These are phyloP conservation scores for Colius striatus DNA, from an alignment of 2,113 vertebrate species.

Conservation along the genomic window DNA sequence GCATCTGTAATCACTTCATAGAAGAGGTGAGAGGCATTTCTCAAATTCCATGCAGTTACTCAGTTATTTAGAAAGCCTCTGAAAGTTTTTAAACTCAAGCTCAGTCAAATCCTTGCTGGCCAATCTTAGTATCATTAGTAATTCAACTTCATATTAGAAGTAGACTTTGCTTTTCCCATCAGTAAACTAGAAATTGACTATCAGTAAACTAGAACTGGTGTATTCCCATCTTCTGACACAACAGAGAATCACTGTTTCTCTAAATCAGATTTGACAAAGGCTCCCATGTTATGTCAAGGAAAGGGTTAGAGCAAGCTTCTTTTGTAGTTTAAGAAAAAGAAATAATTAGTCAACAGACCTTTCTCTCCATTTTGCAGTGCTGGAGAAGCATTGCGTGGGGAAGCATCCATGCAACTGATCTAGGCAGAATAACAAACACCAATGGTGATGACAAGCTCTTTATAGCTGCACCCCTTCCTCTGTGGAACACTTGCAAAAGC, in stretches of 20 bases:
- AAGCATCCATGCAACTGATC: slow-evolving; percentile 88
- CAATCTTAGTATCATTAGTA: not conserved
- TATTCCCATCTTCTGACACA: not conserved
- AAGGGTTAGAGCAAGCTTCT: not conserved
- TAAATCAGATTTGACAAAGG: not conserved
- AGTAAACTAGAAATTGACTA: not conserved
- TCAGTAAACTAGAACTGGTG: not conserved
- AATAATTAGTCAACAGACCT: slow-evolving; percentile 77
- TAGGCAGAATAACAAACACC: slow-evolving; percentile 57
- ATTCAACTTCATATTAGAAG: not conserved
- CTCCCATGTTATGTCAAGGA: not conserved
- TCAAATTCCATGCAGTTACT: not conserved
- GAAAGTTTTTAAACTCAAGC: not conserved
- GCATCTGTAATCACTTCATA: not conserved
- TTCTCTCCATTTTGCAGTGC: slow-evolving; percentile 93
- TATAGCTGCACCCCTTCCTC: not conserved
- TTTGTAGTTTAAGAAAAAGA: not conserved
- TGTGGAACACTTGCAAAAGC: not conserved
- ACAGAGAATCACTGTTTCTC: not conserved
- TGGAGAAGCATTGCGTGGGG: slow-evolving; percentile 92
- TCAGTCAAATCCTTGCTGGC: not conserved
- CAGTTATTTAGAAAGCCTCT: not conserved
- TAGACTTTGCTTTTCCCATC: not conserved
- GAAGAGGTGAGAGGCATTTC: not conserved
- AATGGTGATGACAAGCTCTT: not conserved